These are phyloP conservation scores for Acanthosepion esculentum DNA, from an alignment of 2,888 invertebrate genomes.

Conservation along the genomic window DNA sequence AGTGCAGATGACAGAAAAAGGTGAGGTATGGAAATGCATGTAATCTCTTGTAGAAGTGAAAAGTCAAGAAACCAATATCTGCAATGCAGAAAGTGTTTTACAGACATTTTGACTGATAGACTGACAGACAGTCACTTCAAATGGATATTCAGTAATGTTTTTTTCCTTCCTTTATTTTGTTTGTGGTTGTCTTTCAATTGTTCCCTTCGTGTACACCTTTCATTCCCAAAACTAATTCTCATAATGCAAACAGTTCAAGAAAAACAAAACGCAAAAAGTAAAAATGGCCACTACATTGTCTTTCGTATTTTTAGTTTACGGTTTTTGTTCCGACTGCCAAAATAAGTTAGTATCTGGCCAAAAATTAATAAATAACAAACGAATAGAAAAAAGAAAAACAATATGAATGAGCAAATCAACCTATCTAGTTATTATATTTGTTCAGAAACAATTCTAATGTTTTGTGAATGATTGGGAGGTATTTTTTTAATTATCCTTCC, in stretches of 20 bases:
- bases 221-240: constrained; percentile 10
- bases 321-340: neutral
- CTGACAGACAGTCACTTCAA: neutral
- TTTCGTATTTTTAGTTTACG: neutral
- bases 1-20: too few relatives aligned
- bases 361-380: constrained; percentile 1
- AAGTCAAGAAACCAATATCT: neutral
- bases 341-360: neutral
- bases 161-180: neutral
- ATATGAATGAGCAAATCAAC: constrained; percentile 12
- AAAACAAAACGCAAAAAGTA: neutral
- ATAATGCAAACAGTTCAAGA: neutral
- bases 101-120: neutral
- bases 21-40: too few relatives aligned
- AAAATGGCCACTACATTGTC: neutral
- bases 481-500: neutral
- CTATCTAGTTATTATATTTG: neutral
- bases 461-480: constrained; percentile 11
- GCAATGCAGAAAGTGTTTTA: neutral
- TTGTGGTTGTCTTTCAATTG: neutral
- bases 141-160: neutral
- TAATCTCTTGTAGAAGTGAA: too few relatives aligned
- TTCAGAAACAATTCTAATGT: neutral
- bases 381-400: neutral
- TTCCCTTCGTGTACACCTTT: neutral